Evolutionary conservation across 2,888 invertebrate genomes (phyloP).

Genomic region (Kuschelorhynchus macadamiae): DNA sequence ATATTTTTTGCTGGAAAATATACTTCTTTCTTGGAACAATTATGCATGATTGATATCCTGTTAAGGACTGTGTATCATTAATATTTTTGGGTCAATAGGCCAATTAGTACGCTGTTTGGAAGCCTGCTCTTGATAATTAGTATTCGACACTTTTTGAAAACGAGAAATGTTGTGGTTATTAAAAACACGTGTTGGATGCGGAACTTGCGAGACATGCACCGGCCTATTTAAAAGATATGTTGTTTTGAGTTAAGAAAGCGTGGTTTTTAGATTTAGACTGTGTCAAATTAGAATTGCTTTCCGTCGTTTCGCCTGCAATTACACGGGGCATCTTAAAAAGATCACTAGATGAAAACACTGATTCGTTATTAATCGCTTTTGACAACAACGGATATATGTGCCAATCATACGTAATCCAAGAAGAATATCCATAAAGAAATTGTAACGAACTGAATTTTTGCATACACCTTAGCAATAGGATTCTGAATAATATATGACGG

Average conservation of each 20-base stretch:
- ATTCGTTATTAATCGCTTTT: no score
- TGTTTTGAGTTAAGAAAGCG: neutral
- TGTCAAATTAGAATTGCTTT: no score
- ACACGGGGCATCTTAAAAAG: no score
- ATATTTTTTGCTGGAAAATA: neutral
- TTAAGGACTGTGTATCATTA: slow-evolving; percentile 30
- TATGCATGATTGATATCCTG: slow-evolving; percentile 25
- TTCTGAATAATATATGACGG: no score
- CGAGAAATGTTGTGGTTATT: slow-evolving; percentile 33
- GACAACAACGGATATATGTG: no score
- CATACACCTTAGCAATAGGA: no score
- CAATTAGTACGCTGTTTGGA: slow-evolving; percentile 30
- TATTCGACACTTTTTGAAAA: slow-evolving; percentile 32
- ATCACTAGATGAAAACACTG: no score
- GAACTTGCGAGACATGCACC: neutral
- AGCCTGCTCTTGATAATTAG: slow-evolving; percentile 23
- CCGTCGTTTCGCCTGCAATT: no score
- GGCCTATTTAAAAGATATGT: neutral
- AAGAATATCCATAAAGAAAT: no score
- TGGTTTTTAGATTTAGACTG: no score
- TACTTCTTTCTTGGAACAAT: slow-evolving; percentile 18
- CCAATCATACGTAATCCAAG: no score
- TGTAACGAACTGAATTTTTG: no score
- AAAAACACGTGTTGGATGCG: slow-evolving; percentile 30
- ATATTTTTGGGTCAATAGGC: slow-evolving; percentile 38